Percentiles rank a stretch among this genome's conserved stretches.
Conservation (phyloP, 2,113 vertebrate species). For the Pluvianellus socialis region DNA sequence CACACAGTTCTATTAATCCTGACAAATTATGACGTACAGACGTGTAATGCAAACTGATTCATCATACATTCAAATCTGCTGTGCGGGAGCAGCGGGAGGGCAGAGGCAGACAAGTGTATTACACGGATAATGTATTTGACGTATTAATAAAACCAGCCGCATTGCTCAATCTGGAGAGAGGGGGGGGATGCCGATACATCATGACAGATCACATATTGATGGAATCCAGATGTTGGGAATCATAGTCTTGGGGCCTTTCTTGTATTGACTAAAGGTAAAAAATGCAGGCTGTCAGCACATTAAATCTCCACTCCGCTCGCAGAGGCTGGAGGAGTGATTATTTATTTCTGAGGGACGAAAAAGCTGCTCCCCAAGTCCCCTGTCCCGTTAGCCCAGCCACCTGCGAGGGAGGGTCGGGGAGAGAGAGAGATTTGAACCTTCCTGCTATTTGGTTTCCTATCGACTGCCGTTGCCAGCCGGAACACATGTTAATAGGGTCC, state of each 20-base stretch:
- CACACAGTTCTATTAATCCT: conserved; percentile 80
- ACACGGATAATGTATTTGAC: conserved; percentile 88
- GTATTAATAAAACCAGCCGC: conserved; percentile 87
- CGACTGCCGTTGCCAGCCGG: accelerated
- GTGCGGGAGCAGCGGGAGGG: conserved; percentile 75
- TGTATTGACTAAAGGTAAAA: conserved; percentile 84
- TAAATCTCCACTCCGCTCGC: conserved; percentile 62
- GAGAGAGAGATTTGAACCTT: not conserved
- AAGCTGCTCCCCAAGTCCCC: not conserved
- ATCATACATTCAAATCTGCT: conserved; percentile 83
- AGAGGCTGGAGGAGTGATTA: conserved; percentile 15
- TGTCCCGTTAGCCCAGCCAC: not conserved
- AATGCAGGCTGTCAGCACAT: conserved; percentile 81
- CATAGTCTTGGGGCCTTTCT: conserved; percentile 83
- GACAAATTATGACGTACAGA: conserved; percentile 86
- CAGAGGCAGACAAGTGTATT: conserved; percentile 85
- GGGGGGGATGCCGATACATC: conserved; percentile 83
- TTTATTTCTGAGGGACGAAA: conserved; percentile 53
- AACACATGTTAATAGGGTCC: not conserved
- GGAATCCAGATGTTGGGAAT: conserved; percentile 87
- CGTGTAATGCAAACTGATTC: conserved; percentile 85
- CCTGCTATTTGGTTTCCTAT: not conserved
- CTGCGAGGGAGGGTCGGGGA: not conserved
- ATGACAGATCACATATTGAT: conserved; percentile 89
- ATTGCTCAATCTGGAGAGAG: conserved; percentile 75